Percentiles rank a stretch among this genome's conserved stretches.
These are phyloP conservation scores for Tiliacea aurago DNA, from an alignment of 2,888 invertebrate species.

Conservation along the genomic window DNA sequence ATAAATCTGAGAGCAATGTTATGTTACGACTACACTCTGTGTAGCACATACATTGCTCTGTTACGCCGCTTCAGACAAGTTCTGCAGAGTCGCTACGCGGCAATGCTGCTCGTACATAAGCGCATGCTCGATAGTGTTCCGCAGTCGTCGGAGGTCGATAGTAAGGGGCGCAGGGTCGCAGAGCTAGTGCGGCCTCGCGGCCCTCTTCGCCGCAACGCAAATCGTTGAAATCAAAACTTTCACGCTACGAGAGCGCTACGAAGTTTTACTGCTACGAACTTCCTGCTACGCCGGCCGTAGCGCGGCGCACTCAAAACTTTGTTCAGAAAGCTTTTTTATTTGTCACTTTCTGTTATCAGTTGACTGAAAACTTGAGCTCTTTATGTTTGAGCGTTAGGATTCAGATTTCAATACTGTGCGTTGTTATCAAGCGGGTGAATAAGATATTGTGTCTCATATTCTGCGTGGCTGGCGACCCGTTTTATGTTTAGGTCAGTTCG, in stretches of 20 bases:
- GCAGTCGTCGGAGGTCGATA: conserved; percentile 43
- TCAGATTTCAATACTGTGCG: conserved; percentile 69
- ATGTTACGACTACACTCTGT: conserved; percentile 45
- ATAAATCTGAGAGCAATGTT: conserved; percentile 80
- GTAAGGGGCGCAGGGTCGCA: conserved; percentile 82
- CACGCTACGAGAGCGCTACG: conserved; percentile 90
- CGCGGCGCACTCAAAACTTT: conserved; percentile 89
- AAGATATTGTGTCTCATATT: conserved; percentile 48
- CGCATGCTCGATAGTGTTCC: conserved; percentile 26
- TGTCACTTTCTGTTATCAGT: conserved; percentile 89
- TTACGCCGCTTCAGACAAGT: not conserved
- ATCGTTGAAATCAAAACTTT: conserved; percentile 91
- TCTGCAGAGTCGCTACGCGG: conserved; percentile 27
- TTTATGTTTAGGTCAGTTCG: conserved; percentile 18
- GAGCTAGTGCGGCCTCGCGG: conserved; percentile 87
- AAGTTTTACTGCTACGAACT: conserved; percentile 91
- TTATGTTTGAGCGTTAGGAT: conserved; percentile 72
- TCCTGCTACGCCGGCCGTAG: conserved; percentile 89
- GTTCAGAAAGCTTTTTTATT: conserved; percentile 89
- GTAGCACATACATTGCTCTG: conserved; percentile 73
- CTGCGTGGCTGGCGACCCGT: conserved; percentile 30
- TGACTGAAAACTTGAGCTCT: conserved; percentile 81
- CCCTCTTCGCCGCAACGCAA: conserved; percentile 89
- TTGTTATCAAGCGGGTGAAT: conserved; percentile 67
- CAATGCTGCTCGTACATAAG: conserved; percentile 65